Evolutionary conservation across 2,888 invertebrate genomes (phyloP), one percentile per base, ranked within the genome.

Genomic region (Brenthis daphne): DNA sequence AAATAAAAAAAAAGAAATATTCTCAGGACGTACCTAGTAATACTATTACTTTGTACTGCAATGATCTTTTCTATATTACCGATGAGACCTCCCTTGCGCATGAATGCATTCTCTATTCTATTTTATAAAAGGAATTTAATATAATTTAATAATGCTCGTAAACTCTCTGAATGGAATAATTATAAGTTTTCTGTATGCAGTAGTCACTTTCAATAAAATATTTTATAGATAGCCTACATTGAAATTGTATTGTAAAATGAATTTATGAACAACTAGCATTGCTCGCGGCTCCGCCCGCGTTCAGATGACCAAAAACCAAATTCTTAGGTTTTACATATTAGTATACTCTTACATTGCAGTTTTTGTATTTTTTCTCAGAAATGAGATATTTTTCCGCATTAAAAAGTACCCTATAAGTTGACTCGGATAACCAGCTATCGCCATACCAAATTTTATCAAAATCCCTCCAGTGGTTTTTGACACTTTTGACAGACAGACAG

Each of bases 191-290:
- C 6, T 51, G 51, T 47, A 61, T 51, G 51, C 33, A 51, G 33
- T 37, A 13, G 16, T 16, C 37, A 61, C 16, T 51, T 51, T 51
- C 51, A 61, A 51, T 51, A 51, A 51, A 13, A n/a, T 57, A 47
- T 83, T 48, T 29, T 29, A 47, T 57, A 20, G 3, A 11, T 13
- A 20, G n/a, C 16, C 6, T 20, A 43, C 13, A 43, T 20, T 47
- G 6, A 57, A 20, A 43, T 57, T 43, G 13, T 57, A 14, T 24
- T 47, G 14, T 57, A 14, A 6, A 53, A 20, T 29, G 29, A 54
- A 8, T 43, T 8, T 43, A 43, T 43, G 37, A 11, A 8, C 11
- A 43, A 11, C 11, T 11, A 16, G 16, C 16, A 16, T 16, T 16
- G 16, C 16, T 0, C 16, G 16, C 16, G 16, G 16, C 16, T 16